These are phyloP conservation scores for Anniella stebbinsi DNA, from an alignment of 2,797 vertebrate species.

Conservation along the genomic window DNA sequence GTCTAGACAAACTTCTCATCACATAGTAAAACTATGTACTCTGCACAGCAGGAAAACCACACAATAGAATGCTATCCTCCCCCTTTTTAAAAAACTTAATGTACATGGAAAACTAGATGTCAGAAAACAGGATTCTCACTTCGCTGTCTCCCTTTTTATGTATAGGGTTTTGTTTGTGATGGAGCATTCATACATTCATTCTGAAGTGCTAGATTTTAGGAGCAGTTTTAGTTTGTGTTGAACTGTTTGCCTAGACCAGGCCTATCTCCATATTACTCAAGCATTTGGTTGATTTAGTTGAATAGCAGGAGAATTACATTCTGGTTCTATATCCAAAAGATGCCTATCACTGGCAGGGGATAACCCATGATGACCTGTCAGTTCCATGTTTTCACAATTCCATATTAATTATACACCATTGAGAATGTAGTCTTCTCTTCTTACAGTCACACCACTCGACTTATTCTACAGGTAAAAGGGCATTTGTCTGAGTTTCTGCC, in stretches of 20 bases:
- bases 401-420: conserved; percentile 43
- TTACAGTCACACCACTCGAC: conserved; percentile 50
- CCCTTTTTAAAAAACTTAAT: not conserved
- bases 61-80: not conserved
- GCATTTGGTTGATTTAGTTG: not conserved
- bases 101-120: not conserved
- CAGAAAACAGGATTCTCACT: not conserved
- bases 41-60: not conserved
- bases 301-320: not conserved
- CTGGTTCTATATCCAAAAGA: not conserved
- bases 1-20: not conserved
- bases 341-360: not conserved
- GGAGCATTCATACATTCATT: not conserved
- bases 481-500: conserved; percentile 49
- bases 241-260: not conserved
- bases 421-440: conserved; percentile 54
- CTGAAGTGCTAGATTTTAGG: not conserved
- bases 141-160: not conserved
- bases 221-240: not conserved
- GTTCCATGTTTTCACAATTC: not conserved
- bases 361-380: not conserved
- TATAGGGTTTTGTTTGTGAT: not conserved
- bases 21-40: not conserved
- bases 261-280: not conserved
- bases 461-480: conserved; percentile 54